A percentile compares a stretch with the other conserved stretches of the same genome.
These are phyloP conservation scores for Marmota monax DNA, from an alignment of 2,113 vertebrate species.

Conservation along the genomic window DNA sequence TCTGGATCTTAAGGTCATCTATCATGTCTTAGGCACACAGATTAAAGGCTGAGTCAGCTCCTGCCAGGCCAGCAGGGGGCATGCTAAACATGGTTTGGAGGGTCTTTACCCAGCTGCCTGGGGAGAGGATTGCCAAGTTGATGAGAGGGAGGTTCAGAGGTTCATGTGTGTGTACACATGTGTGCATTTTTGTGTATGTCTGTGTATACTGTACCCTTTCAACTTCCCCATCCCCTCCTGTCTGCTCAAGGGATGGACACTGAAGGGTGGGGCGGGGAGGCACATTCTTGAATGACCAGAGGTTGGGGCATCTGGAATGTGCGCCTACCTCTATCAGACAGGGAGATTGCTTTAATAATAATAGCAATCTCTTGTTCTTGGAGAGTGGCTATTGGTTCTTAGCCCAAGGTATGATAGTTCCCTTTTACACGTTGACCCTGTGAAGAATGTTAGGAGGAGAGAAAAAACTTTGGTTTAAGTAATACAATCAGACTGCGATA, in stretches of 20 bases:
- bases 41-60: conserved; percentile 75
- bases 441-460: neutral
- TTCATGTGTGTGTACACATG: too few relatives aligned
- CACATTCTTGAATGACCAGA: neutral
- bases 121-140: neutral
- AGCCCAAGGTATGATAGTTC: neutral
- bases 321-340: neutral
- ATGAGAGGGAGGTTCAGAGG: too few relatives aligned
- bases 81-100: neutral
- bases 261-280: neutral
- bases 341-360: neutral
- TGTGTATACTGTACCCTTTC: neutral
- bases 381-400: neutral
- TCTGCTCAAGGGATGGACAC: neutral
- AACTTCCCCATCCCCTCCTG: accelerated
- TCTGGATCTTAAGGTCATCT: conserved; percentile 60
- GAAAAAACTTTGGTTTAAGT: neutral
- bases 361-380: neutral
- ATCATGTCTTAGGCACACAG: neutral
- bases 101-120: neutral
- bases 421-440: neutral
- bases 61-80: conserved; percentile 71
- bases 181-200: neutral
- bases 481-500: neutral
- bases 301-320: neutral